phyloP scores from a whole-genome alignment of 2,113 vertebrate genomes.

The Xyrauchen texanus region DNA sequence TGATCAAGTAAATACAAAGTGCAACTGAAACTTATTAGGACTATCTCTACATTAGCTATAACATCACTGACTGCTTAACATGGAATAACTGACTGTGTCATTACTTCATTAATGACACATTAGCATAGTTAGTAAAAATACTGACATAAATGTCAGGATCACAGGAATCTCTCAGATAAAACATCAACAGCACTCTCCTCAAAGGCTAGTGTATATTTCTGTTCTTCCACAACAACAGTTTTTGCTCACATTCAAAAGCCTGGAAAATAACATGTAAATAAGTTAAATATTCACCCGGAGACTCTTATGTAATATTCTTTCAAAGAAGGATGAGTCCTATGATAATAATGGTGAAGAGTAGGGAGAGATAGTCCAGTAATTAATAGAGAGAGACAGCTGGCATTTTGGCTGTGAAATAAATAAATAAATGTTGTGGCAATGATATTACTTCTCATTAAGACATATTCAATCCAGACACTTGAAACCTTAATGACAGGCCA shows the following conservation, averaged over 20 bases:
- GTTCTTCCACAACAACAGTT: background rate
- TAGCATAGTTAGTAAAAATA: too few relatives aligned
- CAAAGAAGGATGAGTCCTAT: slow-evolving; percentile 18
- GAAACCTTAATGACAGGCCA: slow-evolving; percentile 11
- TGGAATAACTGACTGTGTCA: too few relatives aligned
- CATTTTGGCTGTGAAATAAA: slow-evolving; percentile 42
- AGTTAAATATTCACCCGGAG: background rate
- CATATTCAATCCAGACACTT: slow-evolving; percentile 21
- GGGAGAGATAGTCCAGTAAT: slow-evolving; percentile 34
- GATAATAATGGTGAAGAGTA: slow-evolving; percentile 10
- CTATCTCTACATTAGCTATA: background rate
- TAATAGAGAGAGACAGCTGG: slow-evolving; percentile 43
- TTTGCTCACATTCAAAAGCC: background rate
- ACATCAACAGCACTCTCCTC: too few relatives aligned
- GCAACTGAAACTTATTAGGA: background rate
- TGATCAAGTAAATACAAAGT: background rate
- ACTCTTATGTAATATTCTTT: slow-evolving; percentile 22
- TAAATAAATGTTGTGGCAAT: slow-evolving; percentile 17
- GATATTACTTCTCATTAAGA: slow-evolving; percentile 37
- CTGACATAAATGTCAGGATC: background rate
- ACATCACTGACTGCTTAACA: background rate
- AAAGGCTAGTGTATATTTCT: background rate
- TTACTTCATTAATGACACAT: too few relatives aligned
- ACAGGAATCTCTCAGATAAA: background rate
- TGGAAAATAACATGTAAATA: slow-evolving; percentile 7